Conservation (phyloP, 2,888 invertebrate species). For the Himalopsyche anomala region DNA sequence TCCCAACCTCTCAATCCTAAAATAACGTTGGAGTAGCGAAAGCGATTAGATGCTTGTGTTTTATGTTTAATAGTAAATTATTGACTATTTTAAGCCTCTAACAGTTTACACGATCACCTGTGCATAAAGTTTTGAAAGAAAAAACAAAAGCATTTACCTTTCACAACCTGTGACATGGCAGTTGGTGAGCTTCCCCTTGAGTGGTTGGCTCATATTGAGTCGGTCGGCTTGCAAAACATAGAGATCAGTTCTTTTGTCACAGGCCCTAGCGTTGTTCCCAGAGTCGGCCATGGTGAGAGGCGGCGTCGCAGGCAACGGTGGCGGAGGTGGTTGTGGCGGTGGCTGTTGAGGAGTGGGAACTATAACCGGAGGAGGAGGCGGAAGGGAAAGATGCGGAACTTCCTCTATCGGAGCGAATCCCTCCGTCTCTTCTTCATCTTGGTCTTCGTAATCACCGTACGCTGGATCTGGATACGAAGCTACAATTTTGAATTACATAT, state of each 20-base stretch:
- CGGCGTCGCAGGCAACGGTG: conserved; percentile 69
- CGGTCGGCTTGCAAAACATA: conserved; percentile 90
- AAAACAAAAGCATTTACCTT: conserved; percentile 75
- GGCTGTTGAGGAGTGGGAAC: conserved; percentile 71
- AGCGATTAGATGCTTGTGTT: too few relatives aligned
- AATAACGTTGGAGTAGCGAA: too few relatives aligned
- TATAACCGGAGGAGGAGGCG: conserved; percentile 72
- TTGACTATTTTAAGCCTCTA: too few relatives aligned
- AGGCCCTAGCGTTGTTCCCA: conserved; percentile 80
- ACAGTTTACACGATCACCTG: too few relatives aligned
- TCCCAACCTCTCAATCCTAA: too few relatives aligned
- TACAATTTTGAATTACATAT: conserved; percentile 27
- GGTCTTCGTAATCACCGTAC: conserved; percentile 66
- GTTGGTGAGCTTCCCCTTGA: conserved; percentile 92
- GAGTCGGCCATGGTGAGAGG: conserved; percentile 75
- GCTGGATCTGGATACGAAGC: conserved; percentile 67
- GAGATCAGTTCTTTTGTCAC: conserved; percentile 91
- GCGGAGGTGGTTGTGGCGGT: conserved; percentile 71
- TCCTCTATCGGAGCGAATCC: conserved; percentile 66
- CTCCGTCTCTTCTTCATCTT: conserved; percentile 72
- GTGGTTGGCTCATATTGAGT: conserved; percentile 88
- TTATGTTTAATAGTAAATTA: too few relatives aligned
- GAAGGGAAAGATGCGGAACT: conserved; percentile 70
- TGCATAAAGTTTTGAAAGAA: too few relatives aligned
- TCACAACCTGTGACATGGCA: conserved; percentile 93